Evolutionary conservation across 2,888 invertebrate species (phyloP), one percentile per base, ranked within the genome.

Genomic region (Ypsolopha sequella): DNA sequence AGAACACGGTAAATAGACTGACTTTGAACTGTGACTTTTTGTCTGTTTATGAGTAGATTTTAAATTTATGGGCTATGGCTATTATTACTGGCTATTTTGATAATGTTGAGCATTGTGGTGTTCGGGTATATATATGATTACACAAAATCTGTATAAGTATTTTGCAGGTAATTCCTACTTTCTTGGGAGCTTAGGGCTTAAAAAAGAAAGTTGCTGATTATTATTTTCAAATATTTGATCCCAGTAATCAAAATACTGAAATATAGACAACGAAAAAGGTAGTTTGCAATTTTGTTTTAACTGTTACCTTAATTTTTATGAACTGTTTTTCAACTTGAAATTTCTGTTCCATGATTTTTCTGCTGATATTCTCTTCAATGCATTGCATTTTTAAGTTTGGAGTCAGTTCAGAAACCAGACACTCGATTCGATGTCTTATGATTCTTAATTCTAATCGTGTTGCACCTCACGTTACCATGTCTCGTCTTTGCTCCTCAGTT

Each of bases 1-100:
- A 95, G 79, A 77, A 69, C 44, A 69, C 79, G 58, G 91, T 91
- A 68, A 68, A n/a, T n/a, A n/a, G n/a, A n/a, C n/a, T n/a, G n/a
- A n/a, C n/a, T n/a, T n/a, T n/a, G n/a, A n/a, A n/a, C n/a, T n/a
- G n/a, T n/a, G n/a, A n/a, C n/a, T n/a, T n/a, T n/a, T n/a, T n/a
- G n/a, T n/a, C n/a, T n/a, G n/a, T n/a, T n/a, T n/a, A n/a, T n/a
- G n/a, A n/a, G n/a, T n/a, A n/a, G n/a, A n/a, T n/a, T n/a, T n/a
- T n/a, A n/a, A n/a, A n/a, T n/a, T n/a, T n/a, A n/a, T n/a, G n/a
- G n/a, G n/a, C n/a, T n/a, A n/a, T 14, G 14, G 11, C 3, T 44
- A 8, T 13, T 8, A 6, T 13, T 13, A 9, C 2, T 3, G 11
- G n/a, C 13, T n/a, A 44, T 13, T 8, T 14, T 9, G 6, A 44